Percentiles rank a stretch among this genome's conserved stretches.
Conservation (phyloP, 35 echinoderm and acorn worm genomes). For the Heliocidaris erythrogramma region DNA sequence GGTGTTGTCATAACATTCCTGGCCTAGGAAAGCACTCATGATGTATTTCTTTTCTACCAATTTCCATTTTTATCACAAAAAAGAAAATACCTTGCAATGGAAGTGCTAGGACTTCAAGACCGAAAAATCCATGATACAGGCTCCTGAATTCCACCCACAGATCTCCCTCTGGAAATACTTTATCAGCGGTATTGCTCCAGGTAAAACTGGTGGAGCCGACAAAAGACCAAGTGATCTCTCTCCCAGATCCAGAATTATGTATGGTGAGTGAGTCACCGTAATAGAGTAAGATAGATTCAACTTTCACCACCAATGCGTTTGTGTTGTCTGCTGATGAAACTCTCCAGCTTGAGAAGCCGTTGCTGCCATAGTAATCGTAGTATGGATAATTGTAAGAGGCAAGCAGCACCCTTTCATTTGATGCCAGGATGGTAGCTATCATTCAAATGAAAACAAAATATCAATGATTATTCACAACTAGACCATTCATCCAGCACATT, state of each 20-base stretch:
- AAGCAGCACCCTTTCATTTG: background rate
- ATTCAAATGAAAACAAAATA: background rate
- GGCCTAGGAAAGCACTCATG: no score
- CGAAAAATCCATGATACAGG: background rate
- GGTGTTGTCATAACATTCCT: no score
- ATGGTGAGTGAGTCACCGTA: background rate
- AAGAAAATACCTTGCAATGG: background rate
- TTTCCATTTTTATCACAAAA: no score
- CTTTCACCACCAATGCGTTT: background rate
- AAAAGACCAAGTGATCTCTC: background rate
- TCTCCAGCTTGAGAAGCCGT: background rate
- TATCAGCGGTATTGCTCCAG: background rate
- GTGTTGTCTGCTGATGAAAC: background rate
- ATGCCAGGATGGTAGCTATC: background rate
- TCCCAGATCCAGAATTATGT: background rate
- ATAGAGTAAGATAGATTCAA: background rate
- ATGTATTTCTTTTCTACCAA: no score
- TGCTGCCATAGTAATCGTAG: background rate
- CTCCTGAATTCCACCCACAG: background rate
- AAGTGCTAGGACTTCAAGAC: background rate
- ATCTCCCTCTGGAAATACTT: background rate
- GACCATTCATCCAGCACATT: no score
- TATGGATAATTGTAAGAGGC: background rate
- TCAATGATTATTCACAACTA: no score
- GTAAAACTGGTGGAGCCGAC: background rate